A percentile compares a stretch with the other conserved stretches of the same genome.
These are phyloP conservation scores for Notodonta dromedarius DNA, from an alignment of 2,888 invertebrate species.

Conservation along the genomic window DNA sequence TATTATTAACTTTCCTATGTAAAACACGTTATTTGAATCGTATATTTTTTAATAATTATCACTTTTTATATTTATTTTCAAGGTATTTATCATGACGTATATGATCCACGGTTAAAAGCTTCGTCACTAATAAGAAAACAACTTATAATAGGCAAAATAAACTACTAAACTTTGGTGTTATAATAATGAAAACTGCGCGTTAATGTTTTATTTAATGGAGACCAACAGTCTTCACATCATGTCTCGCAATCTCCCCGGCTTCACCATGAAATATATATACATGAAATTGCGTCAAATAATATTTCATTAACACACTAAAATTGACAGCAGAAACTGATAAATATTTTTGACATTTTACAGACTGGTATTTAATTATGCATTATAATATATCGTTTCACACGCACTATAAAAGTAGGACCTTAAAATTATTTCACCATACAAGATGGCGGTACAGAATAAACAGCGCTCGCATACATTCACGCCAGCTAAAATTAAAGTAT, in stretches of 20 bases:
- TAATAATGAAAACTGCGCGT: background rate
- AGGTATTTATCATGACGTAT: too few relatives aligned
- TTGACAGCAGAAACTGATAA: background rate
- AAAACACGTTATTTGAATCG: too few relatives aligned
- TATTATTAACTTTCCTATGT: too few relatives aligned
- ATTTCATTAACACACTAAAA: background rate
- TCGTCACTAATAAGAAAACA: too few relatives aligned
- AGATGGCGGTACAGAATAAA: constrained; percentile 22
- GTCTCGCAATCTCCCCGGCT: background rate
- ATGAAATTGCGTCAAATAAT: background rate
- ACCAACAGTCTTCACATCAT: background rate
- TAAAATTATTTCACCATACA: constrained; percentile 1
- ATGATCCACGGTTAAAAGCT: too few relatives aligned
- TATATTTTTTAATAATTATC: too few relatives aligned
- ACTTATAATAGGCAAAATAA: background rate
- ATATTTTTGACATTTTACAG: background rate
- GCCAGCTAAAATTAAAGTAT: constrained; percentile 16
- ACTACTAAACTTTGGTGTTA: constrained; percentile 5
- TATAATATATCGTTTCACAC: background rate
- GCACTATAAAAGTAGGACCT: constrained; percentile 1
- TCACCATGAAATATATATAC: background rate
- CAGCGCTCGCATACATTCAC: constrained; percentile 21
- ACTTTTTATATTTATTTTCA: too few relatives aligned
- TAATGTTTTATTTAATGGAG: background rate
- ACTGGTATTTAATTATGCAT: background rate